Evolutionary conservation across 1,140 invertebrate species (phyloP).

Genomic region (Drosophila funebris): DNA sequence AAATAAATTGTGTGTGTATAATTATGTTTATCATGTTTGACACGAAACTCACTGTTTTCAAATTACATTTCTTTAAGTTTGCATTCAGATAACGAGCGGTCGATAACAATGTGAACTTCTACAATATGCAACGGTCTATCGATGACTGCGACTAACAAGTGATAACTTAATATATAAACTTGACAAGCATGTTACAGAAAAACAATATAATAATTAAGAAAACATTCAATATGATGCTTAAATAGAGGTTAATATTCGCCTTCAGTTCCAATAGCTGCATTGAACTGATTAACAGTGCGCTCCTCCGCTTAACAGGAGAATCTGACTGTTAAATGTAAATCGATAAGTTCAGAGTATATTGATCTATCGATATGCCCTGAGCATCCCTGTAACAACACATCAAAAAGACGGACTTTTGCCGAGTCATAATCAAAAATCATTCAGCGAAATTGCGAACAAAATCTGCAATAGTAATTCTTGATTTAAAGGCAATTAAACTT

Average conservation of each 20-base stretch:
- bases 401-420: slow-evolving; percentile 33
- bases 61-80: neutral
- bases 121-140: neutral
- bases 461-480: neutral
- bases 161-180: too few species aligned
- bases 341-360: too few species aligned
- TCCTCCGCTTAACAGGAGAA: too few species aligned
- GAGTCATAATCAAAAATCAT: slow-evolving; percentile 36
- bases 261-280: too few species aligned
- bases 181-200: too few species aligned
- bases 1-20: slow-evolving; percentile 12
- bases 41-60: slow-evolving; percentile 5
- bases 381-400: neutral
- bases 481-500: neutral
- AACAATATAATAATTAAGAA: neutral
- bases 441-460: neutral
- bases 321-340: too few species aligned
- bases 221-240: too few species aligned
- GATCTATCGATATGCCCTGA: slow-evolving; percentile 9
- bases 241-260: too few species aligned
- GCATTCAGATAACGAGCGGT: neutral
- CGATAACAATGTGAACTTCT: too few species aligned
- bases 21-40: slow-evolving; percentile 1
- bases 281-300: too few species aligned
- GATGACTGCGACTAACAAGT: neutral